Evolutionary conservation across 1,140 invertebrate genomes (phyloP).

Genomic region (Caenorhabditis elegans): DNA sequence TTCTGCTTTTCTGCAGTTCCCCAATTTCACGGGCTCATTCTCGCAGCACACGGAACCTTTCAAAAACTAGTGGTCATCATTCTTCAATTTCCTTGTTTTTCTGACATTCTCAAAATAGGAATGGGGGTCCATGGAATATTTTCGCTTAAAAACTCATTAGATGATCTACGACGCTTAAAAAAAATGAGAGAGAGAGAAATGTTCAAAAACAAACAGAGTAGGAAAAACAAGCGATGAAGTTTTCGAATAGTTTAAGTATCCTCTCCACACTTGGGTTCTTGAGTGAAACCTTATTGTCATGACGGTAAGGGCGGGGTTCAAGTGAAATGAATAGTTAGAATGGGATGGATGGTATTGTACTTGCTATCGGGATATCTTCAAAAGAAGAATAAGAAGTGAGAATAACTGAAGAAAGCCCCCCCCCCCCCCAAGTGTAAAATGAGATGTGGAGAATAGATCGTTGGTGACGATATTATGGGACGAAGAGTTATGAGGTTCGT

Average conservation of each 20-base stretch:
- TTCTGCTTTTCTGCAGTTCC: too few species aligned
- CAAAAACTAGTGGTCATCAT: too few species aligned
- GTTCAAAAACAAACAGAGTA: background rate
- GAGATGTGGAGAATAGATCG: constrained; percentile 9
- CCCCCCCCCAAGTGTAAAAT: constrained; percentile 26
- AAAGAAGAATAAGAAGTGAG: constrained; percentile 12
- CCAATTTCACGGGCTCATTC: too few species aligned
- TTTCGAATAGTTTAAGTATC: too few species aligned
- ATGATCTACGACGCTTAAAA: background rate
- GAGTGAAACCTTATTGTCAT: constrained; percentile 14
- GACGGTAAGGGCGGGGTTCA: constrained; percentile 1
- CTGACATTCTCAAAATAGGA: background rate
- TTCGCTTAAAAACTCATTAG: constrained; percentile 3
- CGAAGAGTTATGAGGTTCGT: constrained; percentile 20
- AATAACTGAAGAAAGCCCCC: background rate
- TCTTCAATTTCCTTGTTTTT: too few species aligned
- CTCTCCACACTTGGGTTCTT: too few species aligned
- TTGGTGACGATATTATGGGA: constrained; percentile 25
- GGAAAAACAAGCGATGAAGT: too few species aligned
- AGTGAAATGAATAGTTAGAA: background rate
- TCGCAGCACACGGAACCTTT: too few species aligned
- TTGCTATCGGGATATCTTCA: constrained; percentile 19
- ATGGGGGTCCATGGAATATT: too few species aligned
- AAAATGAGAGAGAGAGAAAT: background rate
- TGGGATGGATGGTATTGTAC: background rate